Evolutionary conservation across 2,888 invertebrate species (phyloP), one percentile per base, ranked within the genome.

Genomic region (Pheosia gnoma): DNA sequence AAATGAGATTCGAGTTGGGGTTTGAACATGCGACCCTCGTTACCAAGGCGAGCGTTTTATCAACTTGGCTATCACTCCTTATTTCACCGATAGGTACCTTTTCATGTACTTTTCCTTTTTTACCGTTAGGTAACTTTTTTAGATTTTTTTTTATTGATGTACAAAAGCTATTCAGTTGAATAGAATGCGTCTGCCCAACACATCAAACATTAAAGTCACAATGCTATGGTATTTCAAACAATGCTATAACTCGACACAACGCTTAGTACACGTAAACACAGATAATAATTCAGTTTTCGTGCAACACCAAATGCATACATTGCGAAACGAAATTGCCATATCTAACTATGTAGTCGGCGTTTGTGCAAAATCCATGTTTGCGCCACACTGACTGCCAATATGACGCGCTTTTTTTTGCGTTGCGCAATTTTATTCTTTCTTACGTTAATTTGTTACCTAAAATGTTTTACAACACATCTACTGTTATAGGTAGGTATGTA

Each of bases 281-380:
- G 68, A 67, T 71, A 73, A 72, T 75, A 71, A 76, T 71, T 66
- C 71, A 78, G 25, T 72, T 74, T 74, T 69, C 71, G 72, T 80
- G 78, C 81, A 83, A 83, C 66, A 80, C 75, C 67, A 64, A 79
- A 78, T 75, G 77, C 72, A 74, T 71, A 73, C 67, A 75, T 80
- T 79, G 69, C 76, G 70, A 65, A 76, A 82, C 63, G 72, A 78
- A 78, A 78, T 83, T 79, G 82, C 81, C 75, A 78, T 82, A 77
- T 72, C 76, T 71, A 69, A 67, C 25, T 25, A 25, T 25, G 58
- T 66, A 72, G 64, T 74, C 76, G 74, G 78, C 78, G 73, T 81
- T 83, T 81, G 78, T 56, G 56, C 78, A 79, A 82, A 70, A 74
- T 69, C 56, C 13, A 43, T 11, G 71, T 65, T 78, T 76, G 68